A percentile compares a stretch with the other conserved stretches of the same genome.
These are phyloP conservation scores for Tanytarsus gracilentus DNA, from an alignment of 2,888 invertebrate species.

Conservation along the genomic window DNA sequence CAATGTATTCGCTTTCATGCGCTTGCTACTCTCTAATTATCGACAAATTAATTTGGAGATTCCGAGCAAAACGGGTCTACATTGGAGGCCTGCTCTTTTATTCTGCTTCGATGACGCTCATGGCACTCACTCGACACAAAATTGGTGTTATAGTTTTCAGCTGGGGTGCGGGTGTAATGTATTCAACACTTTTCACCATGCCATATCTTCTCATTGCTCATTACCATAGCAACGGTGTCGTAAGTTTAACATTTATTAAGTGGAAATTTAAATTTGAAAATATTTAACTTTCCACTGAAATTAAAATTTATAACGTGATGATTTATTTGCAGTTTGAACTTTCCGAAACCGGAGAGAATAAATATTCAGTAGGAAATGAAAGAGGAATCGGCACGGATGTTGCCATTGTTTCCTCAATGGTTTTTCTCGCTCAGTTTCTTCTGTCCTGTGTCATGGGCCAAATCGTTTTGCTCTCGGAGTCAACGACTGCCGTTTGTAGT, in stretches of 20 bases:
- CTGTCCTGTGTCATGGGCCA: constrained; percentile 80
- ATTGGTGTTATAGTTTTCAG: constrained; percentile 79
- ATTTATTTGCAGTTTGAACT: constrained; percentile 61
- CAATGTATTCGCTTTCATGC: constrained; percentile 89
- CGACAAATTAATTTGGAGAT: constrained; percentile 70
- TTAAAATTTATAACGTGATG: too few relatives aligned
- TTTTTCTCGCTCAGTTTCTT: constrained; percentile 88
- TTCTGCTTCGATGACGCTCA: constrained; percentile 76
- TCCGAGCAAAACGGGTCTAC: constrained; percentile 79
- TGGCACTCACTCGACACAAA: constrained; percentile 68
- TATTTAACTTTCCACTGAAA: too few relatives aligned
- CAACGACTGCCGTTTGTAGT: constrained; percentile 80
- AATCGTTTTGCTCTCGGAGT: constrained; percentile 68
- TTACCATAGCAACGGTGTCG: constrained; percentile 85
- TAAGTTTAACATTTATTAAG: constrained; percentile 44
- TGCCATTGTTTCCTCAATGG: constrained; percentile 90
- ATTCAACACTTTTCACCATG: constrained; percentile 95
- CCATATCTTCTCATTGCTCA: constrained; percentile 89
- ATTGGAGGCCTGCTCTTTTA: constrained; percentile 82
- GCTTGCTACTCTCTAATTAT: constrained; percentile 85
- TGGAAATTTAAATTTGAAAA: too few relatives aligned
- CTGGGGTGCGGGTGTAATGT: constrained; percentile 93
- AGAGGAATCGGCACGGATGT: constrained; percentile 92
- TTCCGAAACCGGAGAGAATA: constrained; percentile 47
- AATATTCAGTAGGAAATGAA: constrained; percentile 52